These are phyloP conservation scores for Brachypteracias leptosomus DNA, from an alignment of 2,113 vertebrate genomes.

Conservation along the genomic window DNA sequence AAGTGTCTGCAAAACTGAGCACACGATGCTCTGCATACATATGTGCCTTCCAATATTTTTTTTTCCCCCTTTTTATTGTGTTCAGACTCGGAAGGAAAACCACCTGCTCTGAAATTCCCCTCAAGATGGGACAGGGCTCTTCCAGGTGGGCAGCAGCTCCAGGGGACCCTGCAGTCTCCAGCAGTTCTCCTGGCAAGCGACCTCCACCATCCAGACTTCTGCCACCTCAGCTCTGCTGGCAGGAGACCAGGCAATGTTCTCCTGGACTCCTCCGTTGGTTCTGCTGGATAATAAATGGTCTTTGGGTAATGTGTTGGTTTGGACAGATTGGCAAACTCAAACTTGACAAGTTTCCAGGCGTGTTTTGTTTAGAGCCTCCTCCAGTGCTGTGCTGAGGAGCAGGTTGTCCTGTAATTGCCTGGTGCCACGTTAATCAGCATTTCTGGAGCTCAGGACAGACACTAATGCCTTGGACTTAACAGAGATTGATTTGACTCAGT, in stretches of 20 bases:
- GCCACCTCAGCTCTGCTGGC: background rate
- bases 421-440: accelerated
- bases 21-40: accelerated
- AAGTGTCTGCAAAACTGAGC: background rate
- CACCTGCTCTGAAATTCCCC: background rate
- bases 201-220: background rate
- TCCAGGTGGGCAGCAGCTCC: background rate
- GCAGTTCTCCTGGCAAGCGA: background rate
- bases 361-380: background rate
- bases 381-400: background rate
- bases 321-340: background rate
- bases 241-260: background rate
- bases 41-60: background rate
- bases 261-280: background rate
- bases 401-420: background rate
- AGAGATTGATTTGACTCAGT: background rate
- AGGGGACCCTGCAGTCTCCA: background rate
- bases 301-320: background rate
- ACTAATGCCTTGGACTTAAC: background rate
- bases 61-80: background rate
- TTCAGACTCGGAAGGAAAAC: background rate
- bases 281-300: background rate
- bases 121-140: background rate
- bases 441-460: background rate
- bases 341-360: background rate